These are phyloP conservation scores for Coregonus sp. DNA, from an alignment of 2,797 vertebrate genomes.

Conservation along the genomic window DNA sequence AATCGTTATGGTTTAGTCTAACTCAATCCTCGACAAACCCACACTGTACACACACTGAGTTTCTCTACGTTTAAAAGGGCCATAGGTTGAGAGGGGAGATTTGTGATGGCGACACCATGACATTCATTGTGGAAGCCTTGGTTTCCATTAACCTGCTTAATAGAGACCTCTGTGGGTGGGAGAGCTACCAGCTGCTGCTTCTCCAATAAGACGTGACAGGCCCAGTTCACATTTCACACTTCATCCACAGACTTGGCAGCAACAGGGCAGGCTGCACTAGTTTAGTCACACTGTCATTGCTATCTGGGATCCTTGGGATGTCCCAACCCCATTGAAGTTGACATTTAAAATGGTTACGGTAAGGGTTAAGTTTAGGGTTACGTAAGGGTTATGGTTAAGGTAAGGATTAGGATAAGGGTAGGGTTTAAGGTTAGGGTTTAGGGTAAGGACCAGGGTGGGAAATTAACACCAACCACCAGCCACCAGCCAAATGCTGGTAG, in stretches of 20 bases:
- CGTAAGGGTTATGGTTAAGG: no score
- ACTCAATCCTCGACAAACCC: not conserved
- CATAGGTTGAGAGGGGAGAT: no score
- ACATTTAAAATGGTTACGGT: no score
- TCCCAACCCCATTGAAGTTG: no score
- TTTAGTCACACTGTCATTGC: not conserved
- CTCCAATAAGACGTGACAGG: not conserved
- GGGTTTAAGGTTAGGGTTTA: no score
- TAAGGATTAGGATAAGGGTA: no score
- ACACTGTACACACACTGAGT: not conserved
- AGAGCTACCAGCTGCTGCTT: not conserved
- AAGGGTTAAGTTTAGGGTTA: no score
- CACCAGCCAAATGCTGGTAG: no score
- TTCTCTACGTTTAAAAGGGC: not conserved
- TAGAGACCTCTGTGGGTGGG: not conserved
- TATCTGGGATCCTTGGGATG: no score
- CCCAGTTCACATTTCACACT: not conserved
- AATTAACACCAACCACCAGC: no score
- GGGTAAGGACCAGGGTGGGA: no score
- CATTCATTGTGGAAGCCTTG: not conserved
- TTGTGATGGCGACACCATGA: not conserved
- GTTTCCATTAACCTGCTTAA: not conserved
- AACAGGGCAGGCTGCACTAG: not conserved
- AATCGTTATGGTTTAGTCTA: not conserved
- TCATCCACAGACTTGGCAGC: slow-evolving; percentile 1